phyloP scores from a whole-genome alignment of 2,113 vertebrate genomes.

The Irena cyanogastra region DNA sequence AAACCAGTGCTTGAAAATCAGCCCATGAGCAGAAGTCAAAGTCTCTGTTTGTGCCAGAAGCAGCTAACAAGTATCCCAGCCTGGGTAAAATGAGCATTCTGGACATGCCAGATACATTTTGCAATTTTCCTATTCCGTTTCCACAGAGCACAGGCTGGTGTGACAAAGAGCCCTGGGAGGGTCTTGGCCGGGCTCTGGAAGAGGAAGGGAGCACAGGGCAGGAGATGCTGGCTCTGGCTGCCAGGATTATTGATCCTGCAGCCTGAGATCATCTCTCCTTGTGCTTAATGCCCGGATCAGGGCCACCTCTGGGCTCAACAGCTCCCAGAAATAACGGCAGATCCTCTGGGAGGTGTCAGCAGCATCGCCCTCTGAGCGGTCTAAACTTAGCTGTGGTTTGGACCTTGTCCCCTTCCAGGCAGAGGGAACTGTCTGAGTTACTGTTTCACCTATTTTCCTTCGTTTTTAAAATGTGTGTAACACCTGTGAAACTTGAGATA shows the following conservation, averaged over 20 bases:
- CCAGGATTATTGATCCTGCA: neutral
- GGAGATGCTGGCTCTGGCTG: neutral
- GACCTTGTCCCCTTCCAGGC: neutral
- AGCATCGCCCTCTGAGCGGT: neutral
- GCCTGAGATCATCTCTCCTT: neutral
- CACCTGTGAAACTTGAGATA: neutral
- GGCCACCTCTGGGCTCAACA: neutral
- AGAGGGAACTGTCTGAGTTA: neutral
- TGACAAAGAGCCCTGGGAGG: neutral
- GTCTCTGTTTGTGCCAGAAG: neutral
- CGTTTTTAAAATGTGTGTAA: neutral
- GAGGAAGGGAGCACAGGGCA: neutral
- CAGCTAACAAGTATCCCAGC: neutral
- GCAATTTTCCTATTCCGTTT: neutral
- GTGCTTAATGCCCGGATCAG: neutral
- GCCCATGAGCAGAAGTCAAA: neutral
- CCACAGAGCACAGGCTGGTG: neutral
- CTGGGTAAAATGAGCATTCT: neutral
- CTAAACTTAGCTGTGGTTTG: neutral
- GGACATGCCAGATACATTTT: neutral
- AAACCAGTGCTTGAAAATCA: neutral
- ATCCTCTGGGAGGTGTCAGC: neutral
- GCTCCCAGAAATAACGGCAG: neutral
- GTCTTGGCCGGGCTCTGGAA: neutral
- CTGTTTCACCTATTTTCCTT: neutral